A percentile compares a stretch with the other conserved stretches of the same genome.
Evolutionary conservation across 2,797 vertebrate genomes (phyloP).

Genomic region (Adrianichthys oophorus): DNA sequence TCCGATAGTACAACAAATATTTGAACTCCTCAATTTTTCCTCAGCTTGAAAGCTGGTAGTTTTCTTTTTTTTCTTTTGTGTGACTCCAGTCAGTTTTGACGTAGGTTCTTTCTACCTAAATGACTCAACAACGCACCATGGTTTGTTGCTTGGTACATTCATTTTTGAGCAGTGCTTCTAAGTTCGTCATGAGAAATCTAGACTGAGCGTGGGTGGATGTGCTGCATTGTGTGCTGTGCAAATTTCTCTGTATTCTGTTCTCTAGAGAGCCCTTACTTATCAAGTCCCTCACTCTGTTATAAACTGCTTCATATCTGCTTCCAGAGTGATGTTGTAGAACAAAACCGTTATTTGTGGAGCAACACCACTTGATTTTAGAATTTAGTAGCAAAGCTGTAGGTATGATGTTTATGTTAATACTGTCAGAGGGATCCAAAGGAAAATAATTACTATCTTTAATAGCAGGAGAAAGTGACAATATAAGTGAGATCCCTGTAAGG

Average conservation of each 20-base stretch:
- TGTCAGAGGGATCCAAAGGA: neutral
- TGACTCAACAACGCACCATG: neutral
- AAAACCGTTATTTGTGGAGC: slow-evolving; percentile 8
- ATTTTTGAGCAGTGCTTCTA: slow-evolving; percentile 6
- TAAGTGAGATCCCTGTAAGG: slow-evolving; percentile 15
- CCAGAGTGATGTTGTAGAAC: neutral
- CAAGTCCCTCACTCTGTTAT: slow-evolving; percentile 1
- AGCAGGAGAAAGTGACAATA: slow-evolving; percentile 5
- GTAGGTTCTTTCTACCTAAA: slow-evolving; percentile 8
- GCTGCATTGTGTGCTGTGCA: slow-evolving; percentile 27
- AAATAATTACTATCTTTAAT: neutral
- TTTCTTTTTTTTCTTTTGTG: slow-evolving; percentile 3
- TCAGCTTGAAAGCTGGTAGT: slow-evolving; percentile 13
- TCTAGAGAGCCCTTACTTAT: slow-evolving; percentile 37
- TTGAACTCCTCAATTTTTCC: neutral
- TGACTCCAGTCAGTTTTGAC: slow-evolving; percentile 4
- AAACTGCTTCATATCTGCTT: slow-evolving; percentile 19
- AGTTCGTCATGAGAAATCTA: slow-evolving; percentile 22
- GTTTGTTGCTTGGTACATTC: neutral
- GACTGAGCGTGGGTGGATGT: slow-evolving; percentile 47
- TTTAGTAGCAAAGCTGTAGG: neutral
- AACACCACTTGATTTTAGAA: slow-evolving; percentile 1
- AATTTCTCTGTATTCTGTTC: slow-evolving; percentile 27
- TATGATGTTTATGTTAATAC: neutral
- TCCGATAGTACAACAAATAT: neutral